Base-by-base conservation (phyloP, 1,140 invertebrate genomes). In the Cyclina sinensis region DNA sequence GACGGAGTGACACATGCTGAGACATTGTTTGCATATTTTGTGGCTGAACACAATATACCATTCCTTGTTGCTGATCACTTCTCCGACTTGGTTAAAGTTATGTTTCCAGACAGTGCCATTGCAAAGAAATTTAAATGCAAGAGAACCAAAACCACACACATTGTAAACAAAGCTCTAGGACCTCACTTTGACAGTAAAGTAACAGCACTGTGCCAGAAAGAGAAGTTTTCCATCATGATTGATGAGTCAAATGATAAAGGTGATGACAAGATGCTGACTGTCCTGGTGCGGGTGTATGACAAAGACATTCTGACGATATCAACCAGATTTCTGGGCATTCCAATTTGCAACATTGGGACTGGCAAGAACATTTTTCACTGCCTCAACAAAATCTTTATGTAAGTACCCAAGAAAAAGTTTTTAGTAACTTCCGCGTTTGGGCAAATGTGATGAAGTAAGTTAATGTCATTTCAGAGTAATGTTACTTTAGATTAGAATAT, bases 61-160 rank as follows among this genome's bases (percentile, higher is more conserved):
- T 86, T 90, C 43, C 35, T 48, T 14, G 39, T 99, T 98, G 83
- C 89, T 21, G 83, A 86, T 32, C 51, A 76, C 30, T 86, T 90
- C 51, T 86, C 48, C 7, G n/a, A 73, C 1, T 37, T 90, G 32
- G 30, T 57, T 11, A 90, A 87, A 74, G 35, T 30, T 7, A 90
- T 90, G 57, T 14, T 48, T 14, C 62, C n/a, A 11, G 46, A 39
- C 18, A 76, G 73, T 59, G 74, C 0, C 21, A 81, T 7, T 27
- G 76, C 82, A 14, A 39, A 54, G 62, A 54, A 70, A 24, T 27
- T 59, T 21, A 2, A 48, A 21, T 27, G 86, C 3, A 54, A 68
- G 37, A 48, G 73, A 35, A 89, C 78, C 30, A 89, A 89, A 51
- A 86, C 84, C 7, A 89, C 88, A n/a, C 87, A 88, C 85, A 89